These are phyloP conservation scores for Heterodera carotae DNA, from an alignment of 1,140 invertebrate species.

Conservation along the genomic window DNA sequence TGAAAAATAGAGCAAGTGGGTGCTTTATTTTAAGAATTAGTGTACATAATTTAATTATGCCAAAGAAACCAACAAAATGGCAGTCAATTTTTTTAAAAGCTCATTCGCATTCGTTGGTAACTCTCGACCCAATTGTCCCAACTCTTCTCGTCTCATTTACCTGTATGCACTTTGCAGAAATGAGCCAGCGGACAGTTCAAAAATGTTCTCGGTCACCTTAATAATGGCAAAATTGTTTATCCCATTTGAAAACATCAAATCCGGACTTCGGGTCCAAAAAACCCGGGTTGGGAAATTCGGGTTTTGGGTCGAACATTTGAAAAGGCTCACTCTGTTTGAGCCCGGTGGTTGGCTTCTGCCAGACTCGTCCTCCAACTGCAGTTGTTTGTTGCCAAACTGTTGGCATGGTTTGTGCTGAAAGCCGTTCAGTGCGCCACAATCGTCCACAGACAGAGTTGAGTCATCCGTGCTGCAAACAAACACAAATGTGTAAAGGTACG, in stretches of 20 bases:
- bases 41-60: no score
- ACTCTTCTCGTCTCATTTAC: not conserved
- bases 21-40: no score
- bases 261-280: no score
- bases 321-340: conserved; percentile 17
- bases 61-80: no score
- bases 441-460: conserved; percentile 41
- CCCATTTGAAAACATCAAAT: no score
- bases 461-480: conserved; percentile 42
- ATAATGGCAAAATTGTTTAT: conserved; percentile 24
- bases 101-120: no score
- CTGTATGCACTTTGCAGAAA: conserved; percentile 60
- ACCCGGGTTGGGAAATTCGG: no score
- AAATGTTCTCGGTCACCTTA: conserved; percentile 54
- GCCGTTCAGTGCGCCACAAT: conserved; percentile 40
- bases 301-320: no score
- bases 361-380: conserved; percentile 16
- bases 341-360: conserved; percentile 12
- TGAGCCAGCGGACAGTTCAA: conserved; percentile 55
- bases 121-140: no score
- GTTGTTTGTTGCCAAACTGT: conserved; percentile 19
- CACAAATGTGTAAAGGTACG: not conserved
- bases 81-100: no score
- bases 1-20: not conserved
- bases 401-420: conserved; percentile 49